Conservation (phyloP, 1,140 invertebrate species). For the Colletes latitarsis region DNA sequence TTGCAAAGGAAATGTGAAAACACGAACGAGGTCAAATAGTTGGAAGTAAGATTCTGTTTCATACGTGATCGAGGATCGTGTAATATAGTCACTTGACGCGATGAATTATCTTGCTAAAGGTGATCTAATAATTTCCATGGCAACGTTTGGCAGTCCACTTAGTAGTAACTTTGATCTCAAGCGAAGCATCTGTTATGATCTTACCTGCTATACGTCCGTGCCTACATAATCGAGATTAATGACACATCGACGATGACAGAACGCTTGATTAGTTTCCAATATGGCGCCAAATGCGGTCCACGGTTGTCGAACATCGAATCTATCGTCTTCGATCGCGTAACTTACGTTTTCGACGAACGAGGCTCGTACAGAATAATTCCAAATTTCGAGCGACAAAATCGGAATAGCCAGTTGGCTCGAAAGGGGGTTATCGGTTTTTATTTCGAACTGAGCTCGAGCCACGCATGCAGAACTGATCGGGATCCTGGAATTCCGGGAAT, state of each 20-base stretch:
- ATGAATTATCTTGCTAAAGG: neutral
- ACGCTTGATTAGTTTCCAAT: constrained; percentile 54
- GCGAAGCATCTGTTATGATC: constrained; percentile 44
- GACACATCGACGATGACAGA: constrained; percentile 49
- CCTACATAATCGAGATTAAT: constrained; percentile 57
- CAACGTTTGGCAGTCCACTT: constrained; percentile 30
- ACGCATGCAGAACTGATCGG: too few species aligned
- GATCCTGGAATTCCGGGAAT: too few species aligned
- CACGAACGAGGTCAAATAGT: too few species aligned
- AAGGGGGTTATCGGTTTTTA: too few species aligned
- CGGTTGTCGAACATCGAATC: too few species aligned
- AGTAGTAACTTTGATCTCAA: constrained; percentile 54
- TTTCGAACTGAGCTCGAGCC: too few species aligned
- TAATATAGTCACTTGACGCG: neutral
- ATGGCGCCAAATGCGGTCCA: constrained; percentile 5
- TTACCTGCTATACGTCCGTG: constrained; percentile 47
- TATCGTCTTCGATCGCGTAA: neutral
- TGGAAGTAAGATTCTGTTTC: neutral
- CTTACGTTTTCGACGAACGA: neutral
- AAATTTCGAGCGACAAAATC: neutral
- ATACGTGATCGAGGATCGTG: neutral
- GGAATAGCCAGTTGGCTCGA: too few species aligned
- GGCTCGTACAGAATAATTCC: too few species aligned
- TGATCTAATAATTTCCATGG: constrained; percentile 44
- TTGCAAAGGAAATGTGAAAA: too few species aligned